These are phyloP conservation scores for Amphiura filiformis DNA, from an alignment of 35 echinoderm and acorn worm genomes.

Conservation along the genomic window DNA sequence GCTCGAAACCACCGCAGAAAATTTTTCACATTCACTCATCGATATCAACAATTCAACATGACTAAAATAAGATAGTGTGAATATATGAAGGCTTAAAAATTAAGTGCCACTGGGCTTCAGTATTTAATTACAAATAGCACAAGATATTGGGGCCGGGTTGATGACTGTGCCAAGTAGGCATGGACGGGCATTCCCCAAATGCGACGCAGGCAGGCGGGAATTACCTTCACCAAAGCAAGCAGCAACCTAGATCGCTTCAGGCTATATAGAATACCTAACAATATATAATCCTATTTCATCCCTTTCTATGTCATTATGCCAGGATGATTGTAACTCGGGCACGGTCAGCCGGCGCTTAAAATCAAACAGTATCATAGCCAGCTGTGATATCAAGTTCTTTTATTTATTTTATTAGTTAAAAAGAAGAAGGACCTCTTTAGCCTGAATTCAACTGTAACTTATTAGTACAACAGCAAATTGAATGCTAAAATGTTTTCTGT, in stretches of 20 bases:
- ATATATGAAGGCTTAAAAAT: not conserved
- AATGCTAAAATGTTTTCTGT: not conserved
- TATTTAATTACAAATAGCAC: not conserved
- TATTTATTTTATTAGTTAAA: not conserved
- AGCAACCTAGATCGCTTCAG: not conserved
- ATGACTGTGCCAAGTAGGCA: too few species aligned
- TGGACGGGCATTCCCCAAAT: not conserved
- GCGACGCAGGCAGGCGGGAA: too few species aligned
- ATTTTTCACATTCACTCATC: not conserved
- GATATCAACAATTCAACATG: too few species aligned
- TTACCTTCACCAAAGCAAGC: conserved; percentile 1
- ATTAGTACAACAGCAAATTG: not conserved
- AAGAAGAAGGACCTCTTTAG: not conserved
- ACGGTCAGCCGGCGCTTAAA: not conserved
- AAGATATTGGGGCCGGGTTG: not conserved
- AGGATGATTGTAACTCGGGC: not conserved
- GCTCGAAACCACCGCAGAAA: not conserved
- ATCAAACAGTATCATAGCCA: not conserved
- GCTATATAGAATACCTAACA: not conserved
- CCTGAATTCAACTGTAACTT: not conserved
- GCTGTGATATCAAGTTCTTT: too few species aligned
- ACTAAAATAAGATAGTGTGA: not conserved
- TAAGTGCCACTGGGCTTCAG: not conserved
- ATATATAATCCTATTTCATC: conserved; percentile 7
- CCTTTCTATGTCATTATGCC: not conserved